Conservation (phyloP, 2,113 vertebrate genomes). For the Paedocypris sp. region DNA sequence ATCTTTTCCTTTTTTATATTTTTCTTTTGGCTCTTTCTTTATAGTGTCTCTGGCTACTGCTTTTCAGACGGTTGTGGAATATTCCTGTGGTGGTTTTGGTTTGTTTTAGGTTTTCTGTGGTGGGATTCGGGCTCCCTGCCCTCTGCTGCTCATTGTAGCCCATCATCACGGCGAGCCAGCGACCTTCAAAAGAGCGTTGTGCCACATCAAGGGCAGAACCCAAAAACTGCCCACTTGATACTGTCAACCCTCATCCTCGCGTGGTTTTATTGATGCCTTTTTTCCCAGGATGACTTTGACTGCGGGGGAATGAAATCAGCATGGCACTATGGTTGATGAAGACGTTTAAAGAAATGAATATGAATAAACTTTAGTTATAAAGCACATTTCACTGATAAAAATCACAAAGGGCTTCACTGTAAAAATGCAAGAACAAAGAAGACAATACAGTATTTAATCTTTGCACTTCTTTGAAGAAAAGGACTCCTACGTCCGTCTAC, state of each 20-base stretch:
- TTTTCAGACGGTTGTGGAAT: conserved; percentile 2
- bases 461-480: too few species aligned
- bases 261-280: conserved; percentile 33
- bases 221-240: conserved; percentile 43
- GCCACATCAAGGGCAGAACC: conserved; percentile 57
- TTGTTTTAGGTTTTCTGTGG: conserved; percentile 4
- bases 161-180: conserved; percentile 42
- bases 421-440: too few species aligned
- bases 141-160: conserved; percentile 52
- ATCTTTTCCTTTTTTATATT: background rate
- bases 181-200: conserved; percentile 56
- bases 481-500: too few species aligned
- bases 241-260: conserved; percentile 51
- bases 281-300: conserved; percentile 23
- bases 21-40: background rate
- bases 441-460: too few species aligned
- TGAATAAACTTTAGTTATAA: too few species aligned
- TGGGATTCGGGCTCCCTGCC: conserved; percentile 15
- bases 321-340: too few species aligned
- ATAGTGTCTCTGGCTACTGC: background rate
- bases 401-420: too few species aligned
- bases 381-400: too few species aligned
- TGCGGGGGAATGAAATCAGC: too few species aligned
- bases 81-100: conserved; percentile 18
- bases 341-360: too few species aligned